These are phyloP conservation scores for Semaprochilodus insignis DNA, from an alignment of 2,797 vertebrate genomes.

Conservation along the genomic window DNA sequence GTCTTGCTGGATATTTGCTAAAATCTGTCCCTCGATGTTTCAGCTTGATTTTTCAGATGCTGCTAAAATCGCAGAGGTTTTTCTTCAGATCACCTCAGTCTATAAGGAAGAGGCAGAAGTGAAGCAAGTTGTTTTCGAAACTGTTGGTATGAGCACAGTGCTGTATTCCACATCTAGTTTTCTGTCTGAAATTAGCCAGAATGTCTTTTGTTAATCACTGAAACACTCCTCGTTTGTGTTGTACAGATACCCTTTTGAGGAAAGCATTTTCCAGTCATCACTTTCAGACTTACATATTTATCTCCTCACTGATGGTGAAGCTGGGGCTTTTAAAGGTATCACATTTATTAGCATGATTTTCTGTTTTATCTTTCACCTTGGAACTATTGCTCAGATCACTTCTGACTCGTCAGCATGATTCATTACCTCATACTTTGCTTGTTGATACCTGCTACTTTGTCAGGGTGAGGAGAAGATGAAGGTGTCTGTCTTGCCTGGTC, in stretches of 20 bases:
- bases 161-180: background rate
- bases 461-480: constrained; percentile 81
- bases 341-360: background rate
- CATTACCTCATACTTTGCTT: background rate
- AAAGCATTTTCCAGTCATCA: constrained; percentile 83
- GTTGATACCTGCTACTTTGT: background rate
- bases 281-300: constrained; percentile 84
- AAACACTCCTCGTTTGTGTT: constrained; percentile 40
- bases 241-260: constrained; percentile 85
- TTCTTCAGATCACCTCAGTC: constrained; percentile 88
- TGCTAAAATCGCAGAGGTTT: constrained; percentile 82
- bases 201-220: background rate
- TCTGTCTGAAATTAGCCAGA: background rate
- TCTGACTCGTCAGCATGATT: background rate
- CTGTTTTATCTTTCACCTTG: background rate
- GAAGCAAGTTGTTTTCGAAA: constrained; percentile 76
- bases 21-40: background rate
- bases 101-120: constrained; percentile 85
- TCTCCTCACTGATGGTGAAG: constrained; percentile 86
- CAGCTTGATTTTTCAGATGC: constrained; percentile 88
- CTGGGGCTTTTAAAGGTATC: constrained; percentile 94
- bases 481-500: constrained; percentile 83
- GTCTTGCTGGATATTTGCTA: background rate
- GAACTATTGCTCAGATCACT: background rate
- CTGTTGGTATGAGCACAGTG: constrained; percentile 64